Percentiles rank a stretch among this genome's conserved stretches.
Conservation (phyloP, 64 coral and sea anemone genomes). For the Porites australiensis region DNA sequence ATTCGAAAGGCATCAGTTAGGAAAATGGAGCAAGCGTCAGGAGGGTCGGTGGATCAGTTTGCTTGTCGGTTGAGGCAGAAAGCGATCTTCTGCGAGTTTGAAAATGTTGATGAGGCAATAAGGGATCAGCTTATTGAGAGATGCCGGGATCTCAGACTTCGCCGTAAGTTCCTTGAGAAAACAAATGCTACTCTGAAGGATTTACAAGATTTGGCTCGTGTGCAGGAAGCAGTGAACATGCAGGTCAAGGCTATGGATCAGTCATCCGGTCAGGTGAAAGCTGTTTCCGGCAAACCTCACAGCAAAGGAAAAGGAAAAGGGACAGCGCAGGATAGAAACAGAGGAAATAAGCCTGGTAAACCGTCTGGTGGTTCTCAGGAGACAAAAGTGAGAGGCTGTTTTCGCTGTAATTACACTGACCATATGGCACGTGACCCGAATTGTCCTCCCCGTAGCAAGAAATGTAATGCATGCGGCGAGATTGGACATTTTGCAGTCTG, state of each 20-base stretch:
- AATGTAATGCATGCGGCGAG: constrained; percentile 47
- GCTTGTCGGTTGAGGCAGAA: no score
- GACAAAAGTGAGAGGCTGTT: constrained; percentile 44
- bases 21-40: no score
- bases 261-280: no score
- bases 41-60: no score
- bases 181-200: no score
- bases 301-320: constrained; percentile 13
- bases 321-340: neutral
- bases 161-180: no score
- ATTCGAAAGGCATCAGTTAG: no score
- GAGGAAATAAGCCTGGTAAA: constrained; percentile 42
- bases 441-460: constrained; percentile 48
- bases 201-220: no score
- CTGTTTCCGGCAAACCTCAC: neutral
- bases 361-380: neutral
- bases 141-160: no score
- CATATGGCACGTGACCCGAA: constrained; percentile 49
- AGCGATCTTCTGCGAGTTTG: constrained; percentile 6
- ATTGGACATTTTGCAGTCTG: constrained; percentile 57
- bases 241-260: no score
- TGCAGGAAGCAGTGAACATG: no score
- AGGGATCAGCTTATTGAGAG: no score
- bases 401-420: constrained; percentile 55
- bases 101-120: constrained; percentile 31